These are phyloP conservation scores for Gymnoscopelus braueri DNA, from an alignment of 2,797 vertebrate species.

Conservation along the genomic window DNA sequence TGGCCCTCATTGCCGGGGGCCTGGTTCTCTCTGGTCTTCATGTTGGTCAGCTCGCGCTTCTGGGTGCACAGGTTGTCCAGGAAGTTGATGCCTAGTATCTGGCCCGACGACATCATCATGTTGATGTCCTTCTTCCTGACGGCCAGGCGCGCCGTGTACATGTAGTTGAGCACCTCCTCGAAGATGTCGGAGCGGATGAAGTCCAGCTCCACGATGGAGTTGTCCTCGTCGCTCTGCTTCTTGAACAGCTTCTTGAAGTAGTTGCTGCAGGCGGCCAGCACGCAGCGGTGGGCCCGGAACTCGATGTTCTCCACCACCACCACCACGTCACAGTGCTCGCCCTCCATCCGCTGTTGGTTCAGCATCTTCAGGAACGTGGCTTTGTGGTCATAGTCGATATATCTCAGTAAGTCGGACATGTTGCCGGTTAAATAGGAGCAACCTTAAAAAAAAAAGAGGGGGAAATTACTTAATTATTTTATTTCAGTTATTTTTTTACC, in stretches of 20 bases:
- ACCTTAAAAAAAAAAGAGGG: slow-evolving; percentile 45
- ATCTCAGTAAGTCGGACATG: slow-evolving; percentile 97
- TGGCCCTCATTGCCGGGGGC: slow-evolving; percentile 93
- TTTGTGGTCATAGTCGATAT: slow-evolving; percentile 97
- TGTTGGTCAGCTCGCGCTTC: slow-evolving; percentile 93
- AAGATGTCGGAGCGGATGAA: slow-evolving; percentile 97
- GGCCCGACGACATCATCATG: slow-evolving; percentile 96
- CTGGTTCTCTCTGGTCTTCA: slow-evolving; percentile 89
- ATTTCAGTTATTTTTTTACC: too few species aligned
- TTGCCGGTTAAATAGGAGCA: slow-evolving; percentile 69
- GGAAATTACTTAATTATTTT: too few species aligned
- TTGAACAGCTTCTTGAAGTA: slow-evolving; percentile 98
- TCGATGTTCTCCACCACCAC: slow-evolving; percentile 97
- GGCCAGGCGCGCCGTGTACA: slow-evolving; percentile 94
- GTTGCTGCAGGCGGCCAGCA: slow-evolving; percentile 94
- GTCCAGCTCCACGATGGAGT: slow-evolving; percentile 95
- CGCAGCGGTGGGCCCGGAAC: slow-evolving; percentile 94
- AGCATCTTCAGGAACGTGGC: slow-evolving; percentile 95
- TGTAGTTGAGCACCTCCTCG: slow-evolving; percentile 95
- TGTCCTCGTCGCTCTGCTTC: slow-evolving; percentile 94
- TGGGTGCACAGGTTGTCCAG: slow-evolving; percentile 95
- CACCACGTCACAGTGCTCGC: slow-evolving; percentile 95
- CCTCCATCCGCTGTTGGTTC: slow-evolving; percentile 94
- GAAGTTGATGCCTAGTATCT: slow-evolving; percentile 94
- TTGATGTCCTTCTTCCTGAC: slow-evolving; percentile 97